phyloP scores from a whole-genome alignment of 1,140 invertebrate species.

The Drosophila pachea region DNA sequence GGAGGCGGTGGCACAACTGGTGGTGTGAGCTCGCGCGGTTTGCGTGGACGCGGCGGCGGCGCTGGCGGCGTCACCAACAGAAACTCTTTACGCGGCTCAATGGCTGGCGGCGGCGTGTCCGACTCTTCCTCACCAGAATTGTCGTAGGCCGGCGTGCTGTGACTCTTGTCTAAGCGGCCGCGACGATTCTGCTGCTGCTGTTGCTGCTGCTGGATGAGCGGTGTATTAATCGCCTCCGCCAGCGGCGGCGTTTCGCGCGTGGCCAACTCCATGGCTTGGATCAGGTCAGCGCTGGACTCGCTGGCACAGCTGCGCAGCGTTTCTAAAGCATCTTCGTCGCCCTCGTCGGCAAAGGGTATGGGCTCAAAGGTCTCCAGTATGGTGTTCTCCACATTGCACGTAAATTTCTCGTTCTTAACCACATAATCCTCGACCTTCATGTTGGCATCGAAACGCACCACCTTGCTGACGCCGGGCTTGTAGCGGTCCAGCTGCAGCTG shows the following conservation, averaged over 20 bases:
- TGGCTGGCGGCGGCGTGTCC: conserved; percentile 74
- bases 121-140: conserved; percentile 79
- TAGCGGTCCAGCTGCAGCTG: conserved; percentile 51
- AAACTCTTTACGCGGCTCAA: conserved; percentile 74
- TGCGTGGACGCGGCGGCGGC: conserved; percentile 71
- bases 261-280: conserved; percentile 55
- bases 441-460: conserved; percentile 75
- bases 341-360: conserved; percentile 77
- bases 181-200: conserved; percentile 62
- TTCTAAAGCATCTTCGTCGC: conserved; percentile 67
- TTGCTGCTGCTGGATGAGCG: conserved; percentile 52
- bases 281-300: conserved; percentile 54
- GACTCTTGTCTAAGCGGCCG: conserved; percentile 86
- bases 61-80: conserved; percentile 68
- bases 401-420: conserved; percentile 73
- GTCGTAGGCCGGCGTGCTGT: conserved; percentile 88
- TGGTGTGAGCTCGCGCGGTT: conserved; percentile 58
- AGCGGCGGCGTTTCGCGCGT: conserved; percentile 52
- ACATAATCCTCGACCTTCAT: conserved; percentile 76
- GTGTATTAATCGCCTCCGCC: conserved; percentile 75
- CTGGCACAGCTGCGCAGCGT: conserved; percentile 60
- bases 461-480: conserved; percentile 76
- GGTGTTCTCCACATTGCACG: conserved; percentile 78
- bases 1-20: conserved; percentile 64
- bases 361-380: conserved; percentile 78